Percentiles rank a stretch among this genome's conserved stretches.
These are phyloP conservation scores for Oreonectes daqikongensis DNA, from an alignment of 2,797 vertebrate genomes.

Conservation along the genomic window DNA sequence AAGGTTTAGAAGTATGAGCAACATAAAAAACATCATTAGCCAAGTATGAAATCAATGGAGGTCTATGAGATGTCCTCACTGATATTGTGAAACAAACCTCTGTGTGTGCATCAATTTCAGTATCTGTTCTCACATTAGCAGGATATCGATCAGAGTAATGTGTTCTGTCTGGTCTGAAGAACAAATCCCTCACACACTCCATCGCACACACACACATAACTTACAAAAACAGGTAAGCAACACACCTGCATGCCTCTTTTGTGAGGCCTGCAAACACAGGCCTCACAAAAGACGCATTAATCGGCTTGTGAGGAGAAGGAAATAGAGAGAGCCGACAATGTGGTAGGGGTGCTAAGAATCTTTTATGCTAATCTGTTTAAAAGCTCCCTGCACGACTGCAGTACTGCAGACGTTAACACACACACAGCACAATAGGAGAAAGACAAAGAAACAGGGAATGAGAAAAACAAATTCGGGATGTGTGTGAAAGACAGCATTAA, in stretches of 20 bases:
- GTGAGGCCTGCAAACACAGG: neutral
- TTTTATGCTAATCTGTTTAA: slow-evolving; percentile 25
- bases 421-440: slow-evolving; percentile 12
- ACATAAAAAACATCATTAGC: neutral
- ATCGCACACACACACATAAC: slow-evolving; percentile 8
- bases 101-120: slow-evolving; percentile 24
- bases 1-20: neutral
- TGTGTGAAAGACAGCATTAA: slow-evolving; percentile 5
- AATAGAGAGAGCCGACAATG: neutral
- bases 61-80: neutral
- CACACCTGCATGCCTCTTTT: neutral
- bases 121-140: slow-evolving; percentile 36
- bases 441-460: slow-evolving; percentile 6
- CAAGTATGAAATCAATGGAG: neutral
- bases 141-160: slow-evolving; percentile 32
- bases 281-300: slow-evolving; percentile 23
- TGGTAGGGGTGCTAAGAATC: neutral
- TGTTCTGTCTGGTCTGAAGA: slow-evolving; percentile 9
- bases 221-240: slow-evolving; percentile 2
- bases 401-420: slow-evolving; percentile 21
- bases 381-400: slow-evolving; percentile 29
- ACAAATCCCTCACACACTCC: neutral
- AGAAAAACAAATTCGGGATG: slow-evolving; percentile 19
- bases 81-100: slow-evolving; percentile 2
- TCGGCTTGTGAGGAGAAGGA: slow-evolving; percentile 24